Evolutionary conservation across 2,888 invertebrate genomes (phyloP), one percentile per base, ranked within the genome.

Genomic region (Lithophane leautieri): DNA sequence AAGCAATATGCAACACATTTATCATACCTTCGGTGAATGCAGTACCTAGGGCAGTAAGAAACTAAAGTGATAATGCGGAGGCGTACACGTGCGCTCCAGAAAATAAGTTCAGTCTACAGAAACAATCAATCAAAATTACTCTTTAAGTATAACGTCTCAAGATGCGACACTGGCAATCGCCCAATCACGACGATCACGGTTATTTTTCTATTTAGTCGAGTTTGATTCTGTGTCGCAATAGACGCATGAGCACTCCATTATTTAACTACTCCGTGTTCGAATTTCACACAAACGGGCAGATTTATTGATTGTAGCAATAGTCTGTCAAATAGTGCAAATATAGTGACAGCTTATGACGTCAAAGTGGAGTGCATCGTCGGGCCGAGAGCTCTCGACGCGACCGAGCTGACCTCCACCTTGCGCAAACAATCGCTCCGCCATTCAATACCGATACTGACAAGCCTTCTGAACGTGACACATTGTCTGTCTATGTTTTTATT

Each of bases 401-500:
- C 73, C 76, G 76, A 56, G 65, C 75, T 75, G 79, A 84, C 85
- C 82, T 84, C 86, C 70, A 74, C 81, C 83, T 78, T 74, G 73
- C 67, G 63, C 76, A 78, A 84, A 85, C 82, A 85, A 82, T 83
- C 73, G 63, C 76, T 52, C 47, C 73, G 74, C 74, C 69, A 77
- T 86, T 84, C 81, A 78, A 83, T 75, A 72, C 61, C 69, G 60
- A 76, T 61, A 72, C 61, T 70, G 83, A 77, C 83, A 86, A 86
- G 73, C 81, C 75, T 81, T 83, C 86, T 73, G 71, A 78, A 76
- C 70, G 67, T 86, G 84, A 86, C 75, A 81, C 84, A 86, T 86
- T 86, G 69, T 73, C 69, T 75, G 47, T 82, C 83, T 71, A 65
- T 82, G 65, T 72, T 79, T 82, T 83, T 76, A 85, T 78, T 85